phyloP scores from a whole-genome alignment of 2,113 vertebrate genomes.

The Murina feae region DNA sequence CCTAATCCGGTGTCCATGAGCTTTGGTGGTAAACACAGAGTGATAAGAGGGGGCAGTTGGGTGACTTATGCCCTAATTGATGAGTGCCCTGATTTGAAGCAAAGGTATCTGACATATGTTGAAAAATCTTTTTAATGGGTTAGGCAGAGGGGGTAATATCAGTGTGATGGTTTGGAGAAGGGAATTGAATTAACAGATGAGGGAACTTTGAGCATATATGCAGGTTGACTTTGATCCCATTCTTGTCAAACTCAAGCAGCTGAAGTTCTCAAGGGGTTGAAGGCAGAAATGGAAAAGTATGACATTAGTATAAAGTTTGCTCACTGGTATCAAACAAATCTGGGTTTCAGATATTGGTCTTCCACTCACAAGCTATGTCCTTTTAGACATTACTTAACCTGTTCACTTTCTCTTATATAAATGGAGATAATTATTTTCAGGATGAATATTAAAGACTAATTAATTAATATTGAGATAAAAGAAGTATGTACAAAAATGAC shows the following conservation, averaged over 20 bases:
- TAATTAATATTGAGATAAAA: background rate
- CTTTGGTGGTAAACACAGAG: background rate
- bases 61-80: background rate
- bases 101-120: background rate
- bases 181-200: background rate
- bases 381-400: background rate
- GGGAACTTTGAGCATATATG: background rate
- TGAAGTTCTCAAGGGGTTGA: background rate
- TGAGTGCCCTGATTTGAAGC: background rate
- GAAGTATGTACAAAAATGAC: background rate
- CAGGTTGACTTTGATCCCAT: background rate
- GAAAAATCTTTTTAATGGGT: background rate
- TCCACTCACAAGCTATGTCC: background rate
- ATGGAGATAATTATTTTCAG: slow-evolving; percentile 1
- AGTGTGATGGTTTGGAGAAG: background rate
- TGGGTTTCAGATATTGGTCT: background rate
- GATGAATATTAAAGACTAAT: background rate
- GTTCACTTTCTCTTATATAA: background rate
- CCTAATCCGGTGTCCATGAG: background rate
- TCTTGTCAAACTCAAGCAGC: background rate
- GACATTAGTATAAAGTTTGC: background rate
- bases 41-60: background rate
- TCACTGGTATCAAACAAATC: background rate
- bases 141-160: background rate
- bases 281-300: background rate